Evolutionary conservation across 2,113 vertebrate genomes (phyloP), one percentile per base, ranked within the genome.

Genomic region (Sinocyclocheilus anshuiensis): DNA sequence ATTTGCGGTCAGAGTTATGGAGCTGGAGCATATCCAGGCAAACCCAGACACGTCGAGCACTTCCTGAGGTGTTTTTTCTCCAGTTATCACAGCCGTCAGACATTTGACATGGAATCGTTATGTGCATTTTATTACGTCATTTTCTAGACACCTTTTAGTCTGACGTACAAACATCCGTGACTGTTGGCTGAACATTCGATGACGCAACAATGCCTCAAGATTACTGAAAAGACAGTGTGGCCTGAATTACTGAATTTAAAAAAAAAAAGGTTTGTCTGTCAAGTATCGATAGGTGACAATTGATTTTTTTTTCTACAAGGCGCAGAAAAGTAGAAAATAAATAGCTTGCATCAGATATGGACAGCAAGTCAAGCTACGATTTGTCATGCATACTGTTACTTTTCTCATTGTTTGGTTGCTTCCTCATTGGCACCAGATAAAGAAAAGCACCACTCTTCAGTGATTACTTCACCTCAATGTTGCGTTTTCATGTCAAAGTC

Each of bases 71-170:
- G 4, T 33, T 50, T 61, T 81, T 78, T 48, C n/a, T 83, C 85
- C 7, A 1, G 92, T 89, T 92, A 90, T 90, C 89, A 45, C 16
- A 18, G 36, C 77, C 61, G 81, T 85, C 42, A 59, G 90, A 91
- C 50, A 92, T 91, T 42, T 93, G 88, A 90, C 93, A 92, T 6
- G 33, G 29, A 1, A 11, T 89, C 87, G 90, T 77, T 53, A 78
- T 22, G 36, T 42, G 12, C 13, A 45, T 45, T 55, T 26, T 16
- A 24, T 45, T 55, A n/a, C 11, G 26, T 29, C 8, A 16, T 57
- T 61, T 74, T 59, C 33, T 65, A 67, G 39, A 50, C 74, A 29
- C 57, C 48, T 71, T 57, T 57, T 55, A 55, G 33, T 50, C 61
- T 77, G 55, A 39, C 24, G 26, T 33, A 39, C 45, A 67, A 63